Evolutionary conservation across 1,140 invertebrate species (phyloP).

Genomic region (Samia ricini): DNA sequence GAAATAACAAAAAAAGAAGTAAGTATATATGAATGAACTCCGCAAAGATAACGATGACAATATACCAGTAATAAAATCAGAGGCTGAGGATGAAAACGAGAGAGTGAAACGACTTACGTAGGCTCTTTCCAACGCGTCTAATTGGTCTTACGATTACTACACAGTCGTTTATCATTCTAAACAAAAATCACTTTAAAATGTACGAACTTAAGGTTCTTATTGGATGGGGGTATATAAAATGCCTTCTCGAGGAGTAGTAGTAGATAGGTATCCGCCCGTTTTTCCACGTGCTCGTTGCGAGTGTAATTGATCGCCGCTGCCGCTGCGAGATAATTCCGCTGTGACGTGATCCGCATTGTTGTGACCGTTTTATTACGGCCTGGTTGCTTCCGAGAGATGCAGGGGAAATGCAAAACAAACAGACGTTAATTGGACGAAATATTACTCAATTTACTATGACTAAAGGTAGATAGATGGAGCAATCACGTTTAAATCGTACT

Average conservation of each 20-base stretch:
- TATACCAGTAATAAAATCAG: conserved; percentile 24
- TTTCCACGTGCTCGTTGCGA: conserved; percentile 61
- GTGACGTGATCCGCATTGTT: conserved; percentile 71
- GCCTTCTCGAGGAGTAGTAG: conserved; percentile 26
- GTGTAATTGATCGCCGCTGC: conserved; percentile 68
- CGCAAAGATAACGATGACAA: conserved; percentile 22
- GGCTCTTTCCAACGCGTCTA: conserved; percentile 25
- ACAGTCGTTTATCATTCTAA: conserved; percentile 14
- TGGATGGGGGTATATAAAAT: conserved; percentile 23
- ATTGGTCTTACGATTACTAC: conserved; percentile 35
- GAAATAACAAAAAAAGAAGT: background rate
- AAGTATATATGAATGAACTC: conserved; percentile 7
- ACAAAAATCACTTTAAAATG: conserved; percentile 28
- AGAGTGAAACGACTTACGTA: conserved; percentile 23
- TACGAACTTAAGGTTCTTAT: conserved; percentile 22
- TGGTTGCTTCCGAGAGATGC: conserved; percentile 37
- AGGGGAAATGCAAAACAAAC: conserved; percentile 65
- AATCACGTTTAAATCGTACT: background rate
- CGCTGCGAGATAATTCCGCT: conserved; percentile 63
- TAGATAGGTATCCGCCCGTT: conserved; percentile 39
- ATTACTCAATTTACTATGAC: conserved; percentile 35
- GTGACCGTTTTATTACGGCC: conserved; percentile 53
- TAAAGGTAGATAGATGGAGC: background rate
- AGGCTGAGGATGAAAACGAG: conserved; percentile 28
- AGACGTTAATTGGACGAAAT: conserved; percentile 52